These are phyloP conservation scores for Abscondita cerata DNA, from an alignment of 2,888 invertebrate genomes.

Conservation along the genomic window DNA sequence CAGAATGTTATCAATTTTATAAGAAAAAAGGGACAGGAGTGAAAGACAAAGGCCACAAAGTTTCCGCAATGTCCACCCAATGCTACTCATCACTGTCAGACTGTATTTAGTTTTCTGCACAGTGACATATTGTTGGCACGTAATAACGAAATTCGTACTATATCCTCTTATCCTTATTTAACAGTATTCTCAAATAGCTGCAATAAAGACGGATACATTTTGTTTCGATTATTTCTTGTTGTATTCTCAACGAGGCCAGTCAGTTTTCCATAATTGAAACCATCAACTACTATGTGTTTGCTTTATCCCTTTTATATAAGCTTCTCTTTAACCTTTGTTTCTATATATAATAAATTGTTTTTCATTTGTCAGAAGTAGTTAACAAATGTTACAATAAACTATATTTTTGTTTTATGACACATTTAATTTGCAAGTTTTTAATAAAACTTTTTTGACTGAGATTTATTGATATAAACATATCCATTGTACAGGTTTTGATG, in stretches of 20 bases:
- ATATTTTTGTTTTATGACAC: too few relatives aligned
- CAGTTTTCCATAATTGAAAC: slow-evolving; percentile 46
- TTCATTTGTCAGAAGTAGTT: too few relatives aligned
- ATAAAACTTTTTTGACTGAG: too few relatives aligned
- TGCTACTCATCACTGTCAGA: slow-evolving; percentile 46
- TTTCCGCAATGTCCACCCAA: slow-evolving; percentile 42
- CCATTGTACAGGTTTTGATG: too few relatives aligned
- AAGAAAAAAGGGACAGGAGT: too few relatives aligned
- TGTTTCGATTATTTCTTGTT: slow-evolving; percentile 42
- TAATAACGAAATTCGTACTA: slow-evolving; percentile 41
- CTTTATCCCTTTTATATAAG: slow-evolving; percentile 3
- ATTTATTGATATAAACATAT: too few relatives aligned
- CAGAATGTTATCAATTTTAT: too few relatives aligned
- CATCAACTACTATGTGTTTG: slow-evolving; percentile 45
- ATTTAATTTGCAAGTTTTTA: too few relatives aligned
- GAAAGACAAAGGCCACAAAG: slow-evolving; percentile 27
- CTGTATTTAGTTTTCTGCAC: slow-evolving; percentile 43
- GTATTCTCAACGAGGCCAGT: slow-evolving; percentile 41
- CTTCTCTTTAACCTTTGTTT: not conserved
- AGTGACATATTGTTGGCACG: slow-evolving; percentile 46
- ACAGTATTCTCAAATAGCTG: slow-evolving; percentile 19
- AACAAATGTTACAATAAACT: too few relatives aligned
- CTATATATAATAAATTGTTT: not conserved
- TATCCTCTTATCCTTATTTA: slow-evolving; percentile 27
- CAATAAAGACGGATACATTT: slow-evolving; percentile 33